These are phyloP conservation scores for Gallinago paraguaiae DNA, from an alignment of 2,113 vertebrate species.

Conservation along the genomic window DNA sequence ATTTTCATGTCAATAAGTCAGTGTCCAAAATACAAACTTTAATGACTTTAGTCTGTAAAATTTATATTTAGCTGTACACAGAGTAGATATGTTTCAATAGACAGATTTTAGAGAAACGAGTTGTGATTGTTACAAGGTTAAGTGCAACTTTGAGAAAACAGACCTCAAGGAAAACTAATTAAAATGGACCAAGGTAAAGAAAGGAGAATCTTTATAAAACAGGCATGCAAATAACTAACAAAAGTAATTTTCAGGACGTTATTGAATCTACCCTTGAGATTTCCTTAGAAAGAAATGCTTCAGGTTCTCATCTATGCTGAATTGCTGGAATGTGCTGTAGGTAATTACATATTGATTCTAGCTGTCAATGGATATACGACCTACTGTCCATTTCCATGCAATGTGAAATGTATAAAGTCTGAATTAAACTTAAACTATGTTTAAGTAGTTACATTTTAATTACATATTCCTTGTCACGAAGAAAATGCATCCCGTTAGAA, in stretches of 20 bases:
- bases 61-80: rapidly evolving
- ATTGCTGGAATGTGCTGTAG: slow-evolving; percentile 67
- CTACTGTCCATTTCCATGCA: slow-evolving; percentile 55
- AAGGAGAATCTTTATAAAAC: slow-evolving; percentile 56
- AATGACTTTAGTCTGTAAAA: neutral
- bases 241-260: slow-evolving; percentile 73
- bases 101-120: neutral
- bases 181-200: slow-evolving; percentile 51
- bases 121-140: neutral
- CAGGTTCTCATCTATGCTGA: slow-evolving; percentile 38
- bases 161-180: slow-evolving; percentile 43
- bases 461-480: neutral
- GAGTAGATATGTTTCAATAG: neutral
- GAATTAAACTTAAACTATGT: slow-evolving; percentile 70
- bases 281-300: slow-evolving; percentile 52
- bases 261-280: slow-evolving; percentile 62
- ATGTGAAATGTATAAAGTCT: slow-evolving; percentile 66
- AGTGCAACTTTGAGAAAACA: slow-evolving; percentile 41
- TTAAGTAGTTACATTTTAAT: slow-evolving; percentile 64
- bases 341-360: slow-evolving; percentile 90
- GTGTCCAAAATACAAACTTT: neutral
- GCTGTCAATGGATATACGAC: slow-evolving; percentile 76
- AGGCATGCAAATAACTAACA: slow-evolving; percentile 72
- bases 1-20: neutral
- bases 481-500: slow-evolving; percentile 22